Conservation (phyloP, 1,140 invertebrate species). For the Gerris buenoi region DNA sequence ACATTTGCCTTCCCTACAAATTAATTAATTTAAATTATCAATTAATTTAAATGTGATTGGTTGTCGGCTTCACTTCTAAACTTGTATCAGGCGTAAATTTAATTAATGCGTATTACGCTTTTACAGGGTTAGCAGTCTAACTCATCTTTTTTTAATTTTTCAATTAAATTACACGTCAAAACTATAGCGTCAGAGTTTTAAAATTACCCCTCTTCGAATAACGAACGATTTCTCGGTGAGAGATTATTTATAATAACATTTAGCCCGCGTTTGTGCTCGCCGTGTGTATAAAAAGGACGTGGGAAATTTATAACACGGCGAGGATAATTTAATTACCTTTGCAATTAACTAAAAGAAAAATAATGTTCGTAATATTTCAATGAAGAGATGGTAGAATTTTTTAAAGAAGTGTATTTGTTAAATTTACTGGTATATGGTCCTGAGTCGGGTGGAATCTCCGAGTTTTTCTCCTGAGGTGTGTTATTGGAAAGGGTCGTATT, state of each 20-base stretch:
- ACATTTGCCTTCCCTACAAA: no score
- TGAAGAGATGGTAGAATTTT: no score
- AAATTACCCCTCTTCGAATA: background rate
- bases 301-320: background rate
- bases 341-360: background rate
- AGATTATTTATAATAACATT: background rate
- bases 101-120: no score
- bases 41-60: no score
- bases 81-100: background rate
- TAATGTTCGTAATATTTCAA: background rate
- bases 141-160: background rate
- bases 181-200: background rate
- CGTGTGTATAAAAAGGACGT: no score
- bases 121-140: no score
- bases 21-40: no score
- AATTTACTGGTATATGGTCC: background rate
- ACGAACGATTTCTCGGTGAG: background rate
- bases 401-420: background rate
- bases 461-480: no score
- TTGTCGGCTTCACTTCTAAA: no score
- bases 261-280: background rate
- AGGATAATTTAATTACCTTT: background rate
- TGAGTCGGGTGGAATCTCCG: no score
- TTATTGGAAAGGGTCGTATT: background rate
- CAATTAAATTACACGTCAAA: background rate